A percentile compares a stretch with the other conserved stretches of the same genome.
Conservation (phyloP, 2,113 vertebrate genomes). For the Xenopus laevis region DNA sequence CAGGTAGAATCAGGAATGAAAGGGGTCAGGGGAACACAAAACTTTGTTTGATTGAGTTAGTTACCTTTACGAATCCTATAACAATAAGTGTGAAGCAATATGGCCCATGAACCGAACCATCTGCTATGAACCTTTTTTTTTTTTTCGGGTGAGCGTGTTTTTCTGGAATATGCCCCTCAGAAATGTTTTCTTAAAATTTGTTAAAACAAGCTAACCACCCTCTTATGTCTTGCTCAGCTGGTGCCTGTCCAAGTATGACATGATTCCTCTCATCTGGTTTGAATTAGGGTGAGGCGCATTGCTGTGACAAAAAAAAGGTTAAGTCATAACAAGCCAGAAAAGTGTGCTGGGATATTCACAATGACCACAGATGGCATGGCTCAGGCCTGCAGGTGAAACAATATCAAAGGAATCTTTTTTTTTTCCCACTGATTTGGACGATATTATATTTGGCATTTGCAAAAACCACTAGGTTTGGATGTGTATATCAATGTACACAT, state of each 20-base stretch:
- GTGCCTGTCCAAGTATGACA: constrained; percentile 67
- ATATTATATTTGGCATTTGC: no score
- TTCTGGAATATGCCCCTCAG: constrained; percentile 59
- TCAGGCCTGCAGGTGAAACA: constrained; percentile 7
- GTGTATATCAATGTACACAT: no score
- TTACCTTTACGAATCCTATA: constrained; percentile 40
- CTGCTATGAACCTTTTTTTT: constrained; percentile 49
- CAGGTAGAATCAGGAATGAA: neutral
- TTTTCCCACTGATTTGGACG: neutral
- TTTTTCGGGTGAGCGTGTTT: constrained; percentile 44
- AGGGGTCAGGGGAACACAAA: constrained; percentile 7
- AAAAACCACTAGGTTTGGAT: no score
- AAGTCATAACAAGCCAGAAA: constrained; percentile 52
- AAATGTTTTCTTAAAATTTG: constrained; percentile 63
- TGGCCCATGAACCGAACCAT: constrained; percentile 43
- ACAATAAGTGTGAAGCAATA: constrained; percentile 43
- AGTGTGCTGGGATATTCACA: constrained; percentile 47
- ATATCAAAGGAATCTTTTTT: constrained; percentile 4
- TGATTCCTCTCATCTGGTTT: constrained; percentile 61
- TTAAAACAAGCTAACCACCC: constrained; percentile 60
- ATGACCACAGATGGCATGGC: constrained; percentile 46
- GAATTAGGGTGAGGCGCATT: constrained; percentile 61
- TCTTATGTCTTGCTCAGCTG: constrained; percentile 58
- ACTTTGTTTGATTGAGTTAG: constrained; percentile 26
- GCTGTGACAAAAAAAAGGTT: constrained; percentile 51